Percentiles rank a stretch among this genome's conserved stretches.
These are phyloP conservation scores for Sphaeramia orbicularis DNA, from an alignment of 2,797 vertebrate species.

Conservation along the genomic window DNA sequence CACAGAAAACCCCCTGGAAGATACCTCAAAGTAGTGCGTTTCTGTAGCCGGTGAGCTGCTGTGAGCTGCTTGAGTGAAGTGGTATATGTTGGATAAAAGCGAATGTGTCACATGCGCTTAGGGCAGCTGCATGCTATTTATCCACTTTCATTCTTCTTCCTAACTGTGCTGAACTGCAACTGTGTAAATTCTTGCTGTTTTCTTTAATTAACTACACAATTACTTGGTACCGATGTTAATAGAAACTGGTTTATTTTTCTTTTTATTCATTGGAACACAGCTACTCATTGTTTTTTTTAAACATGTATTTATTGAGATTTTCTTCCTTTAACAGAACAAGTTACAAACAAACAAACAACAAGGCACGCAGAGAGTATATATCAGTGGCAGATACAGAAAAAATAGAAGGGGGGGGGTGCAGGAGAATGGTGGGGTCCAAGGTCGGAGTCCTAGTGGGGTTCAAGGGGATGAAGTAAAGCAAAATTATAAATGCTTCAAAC, in stretches of 20 bases:
- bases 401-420: too few species aligned
- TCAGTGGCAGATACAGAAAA: too few species aligned
- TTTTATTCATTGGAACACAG: not conserved
- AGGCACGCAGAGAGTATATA: too few species aligned
- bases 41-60: slow-evolving; percentile 50
- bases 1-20: slow-evolving; percentile 63
- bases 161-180: not conserved
- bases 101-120: slow-evolving; percentile 39
- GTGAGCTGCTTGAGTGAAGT: slow-evolving; percentile 49
- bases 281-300: too few species aligned
- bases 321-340: too few species aligned
- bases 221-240: not conserved
- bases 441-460: too few species aligned
- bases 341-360: too few species aligned
- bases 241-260: not conserved
- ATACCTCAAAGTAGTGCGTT: slow-evolving; percentile 54
- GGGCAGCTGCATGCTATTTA: slow-evolving; percentile 3
- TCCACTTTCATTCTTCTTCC: slow-evolving; percentile 12
- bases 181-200: not conserved
- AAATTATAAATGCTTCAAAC: too few species aligned
- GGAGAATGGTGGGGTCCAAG: too few species aligned
- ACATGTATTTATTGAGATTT: too few species aligned
- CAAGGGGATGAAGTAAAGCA: too few species aligned
- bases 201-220: not conserved
- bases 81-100: slow-evolving; percentile 59